Percentiles rank a stretch among this genome's conserved stretches.
phyloP scores from a whole-genome alignment of 2,888 invertebrate species.

The Noctuana brunneofusca region DNA sequence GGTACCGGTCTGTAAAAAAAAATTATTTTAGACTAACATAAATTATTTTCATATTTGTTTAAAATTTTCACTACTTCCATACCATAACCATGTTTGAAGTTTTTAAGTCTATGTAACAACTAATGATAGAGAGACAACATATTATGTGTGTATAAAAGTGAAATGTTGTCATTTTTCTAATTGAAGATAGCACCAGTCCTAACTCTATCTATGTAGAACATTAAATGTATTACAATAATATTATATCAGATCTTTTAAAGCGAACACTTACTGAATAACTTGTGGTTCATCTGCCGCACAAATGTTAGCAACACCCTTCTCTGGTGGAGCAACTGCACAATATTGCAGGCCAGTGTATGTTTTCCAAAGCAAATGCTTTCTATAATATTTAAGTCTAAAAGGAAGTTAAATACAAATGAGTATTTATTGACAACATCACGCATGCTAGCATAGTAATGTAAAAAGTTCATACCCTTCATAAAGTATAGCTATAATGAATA shows the following conservation, averaged over 20 bases:
- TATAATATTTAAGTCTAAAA: constrained; percentile 85
- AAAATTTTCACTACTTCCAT: too few species aligned
- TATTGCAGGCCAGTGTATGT: constrained; percentile 93
- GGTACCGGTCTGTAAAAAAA: constrained; percentile 67
- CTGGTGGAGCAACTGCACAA: constrained; percentile 91
- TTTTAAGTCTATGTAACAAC: too few species aligned
- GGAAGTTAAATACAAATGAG: constrained; percentile 32
- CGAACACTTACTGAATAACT: constrained; percentile 86
- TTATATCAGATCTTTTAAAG: not conserved
- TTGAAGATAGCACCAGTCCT: too few species aligned
- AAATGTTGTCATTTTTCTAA: too few species aligned
- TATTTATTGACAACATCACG: too few species aligned
- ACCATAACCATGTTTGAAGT: too few species aligned
- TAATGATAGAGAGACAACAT: too few species aligned
- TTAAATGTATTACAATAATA: too few species aligned
- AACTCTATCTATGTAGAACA: too few species aligned
- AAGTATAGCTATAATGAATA: constrained; percentile 94
- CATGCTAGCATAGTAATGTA: too few species aligned
- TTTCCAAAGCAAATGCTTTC: constrained; percentile 93
- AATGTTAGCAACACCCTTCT: constrained; percentile 81
- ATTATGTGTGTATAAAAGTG: too few species aligned
- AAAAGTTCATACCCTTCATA: constrained; percentile 92
- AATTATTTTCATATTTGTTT: not conserved
- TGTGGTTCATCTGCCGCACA: constrained; percentile 85
- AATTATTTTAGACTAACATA: not conserved